Evolutionary conservation across 2,113 vertebrate genomes (phyloP).

Genomic region (Ramphastos sulfuratus): DNA sequence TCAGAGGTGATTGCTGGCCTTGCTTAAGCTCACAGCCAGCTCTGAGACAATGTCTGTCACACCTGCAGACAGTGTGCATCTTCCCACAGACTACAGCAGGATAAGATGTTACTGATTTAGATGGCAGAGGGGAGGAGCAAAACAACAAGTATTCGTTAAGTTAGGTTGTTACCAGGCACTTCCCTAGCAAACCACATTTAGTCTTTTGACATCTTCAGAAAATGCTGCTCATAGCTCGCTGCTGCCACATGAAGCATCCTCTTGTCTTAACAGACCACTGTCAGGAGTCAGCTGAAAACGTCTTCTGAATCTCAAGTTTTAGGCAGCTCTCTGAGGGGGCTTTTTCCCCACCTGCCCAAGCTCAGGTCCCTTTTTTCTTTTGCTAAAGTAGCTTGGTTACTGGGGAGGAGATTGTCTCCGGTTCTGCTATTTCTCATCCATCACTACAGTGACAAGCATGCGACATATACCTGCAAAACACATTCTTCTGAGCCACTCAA

Average conservation of each 20-base stretch:
- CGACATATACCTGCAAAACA: not conserved
- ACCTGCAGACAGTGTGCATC: not conserved
- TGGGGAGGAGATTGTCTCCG: not conserved
- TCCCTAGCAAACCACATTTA: fast-evolving
- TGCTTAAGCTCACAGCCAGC: not conserved
- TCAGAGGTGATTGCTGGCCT: no score
- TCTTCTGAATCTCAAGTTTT: not conserved
- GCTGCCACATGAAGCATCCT: not conserved
- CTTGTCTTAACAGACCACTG: not conserved
- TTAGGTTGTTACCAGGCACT: not conserved
- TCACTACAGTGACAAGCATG: not conserved
- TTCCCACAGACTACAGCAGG: not conserved
- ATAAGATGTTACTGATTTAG: not conserved
- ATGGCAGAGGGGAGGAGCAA: not conserved
- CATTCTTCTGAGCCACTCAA: not conserved
- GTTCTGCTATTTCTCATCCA: not conserved
- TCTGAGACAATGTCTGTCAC: not conserved
- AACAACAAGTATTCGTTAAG: not conserved
- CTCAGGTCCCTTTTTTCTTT: not conserved
- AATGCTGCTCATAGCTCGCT: not conserved
- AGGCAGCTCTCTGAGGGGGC: not conserved
- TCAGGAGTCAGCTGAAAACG: not conserved
- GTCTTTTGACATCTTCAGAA: not conserved
- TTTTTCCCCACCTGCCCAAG: no score
- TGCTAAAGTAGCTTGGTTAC: no score